These are phyloP conservation scores for Mormyrops boulengeri DNA, from an alignment of 2,797 vertebrate species.

Conservation along the genomic window DNA sequence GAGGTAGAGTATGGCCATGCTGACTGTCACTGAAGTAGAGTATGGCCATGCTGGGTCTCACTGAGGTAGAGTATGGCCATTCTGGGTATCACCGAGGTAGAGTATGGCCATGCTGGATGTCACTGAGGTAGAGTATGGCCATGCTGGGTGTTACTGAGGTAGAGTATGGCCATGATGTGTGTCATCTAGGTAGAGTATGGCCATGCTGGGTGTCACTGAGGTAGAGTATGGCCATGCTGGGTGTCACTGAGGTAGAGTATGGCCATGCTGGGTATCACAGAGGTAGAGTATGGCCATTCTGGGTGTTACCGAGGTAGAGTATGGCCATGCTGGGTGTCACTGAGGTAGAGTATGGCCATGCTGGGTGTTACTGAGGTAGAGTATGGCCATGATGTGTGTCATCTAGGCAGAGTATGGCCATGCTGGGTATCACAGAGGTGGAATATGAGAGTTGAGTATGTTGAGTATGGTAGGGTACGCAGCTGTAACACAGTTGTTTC, in stretches of 20 bases:
- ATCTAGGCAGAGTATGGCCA: no score
- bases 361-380: background rate
- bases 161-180: background rate
- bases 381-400: background rate
- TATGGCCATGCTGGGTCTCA: background rate
- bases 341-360: background rate
- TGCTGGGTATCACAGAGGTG: background rate
- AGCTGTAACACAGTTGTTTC: background rate
- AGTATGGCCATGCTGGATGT: background rate
- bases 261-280: no score
- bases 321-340: background rate
- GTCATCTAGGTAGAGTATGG: background rate
- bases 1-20: background rate
- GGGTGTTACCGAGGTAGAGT: background rate
- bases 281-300: background rate
- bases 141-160: background rate
- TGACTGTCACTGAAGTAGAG: background rate
- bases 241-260: background rate
- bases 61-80: background rate
- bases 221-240: background rate
- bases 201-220: background rate
- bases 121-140: background rate
- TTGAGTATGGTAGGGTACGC: background rate
- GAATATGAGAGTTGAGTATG: background rate
- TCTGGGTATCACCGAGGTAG: background rate